A percentile compares a stretch with the other conserved stretches of the same genome.
Evolutionary conservation across 1,140 invertebrate genomes (phyloP).

Genomic region (Musca domestica): DNA sequence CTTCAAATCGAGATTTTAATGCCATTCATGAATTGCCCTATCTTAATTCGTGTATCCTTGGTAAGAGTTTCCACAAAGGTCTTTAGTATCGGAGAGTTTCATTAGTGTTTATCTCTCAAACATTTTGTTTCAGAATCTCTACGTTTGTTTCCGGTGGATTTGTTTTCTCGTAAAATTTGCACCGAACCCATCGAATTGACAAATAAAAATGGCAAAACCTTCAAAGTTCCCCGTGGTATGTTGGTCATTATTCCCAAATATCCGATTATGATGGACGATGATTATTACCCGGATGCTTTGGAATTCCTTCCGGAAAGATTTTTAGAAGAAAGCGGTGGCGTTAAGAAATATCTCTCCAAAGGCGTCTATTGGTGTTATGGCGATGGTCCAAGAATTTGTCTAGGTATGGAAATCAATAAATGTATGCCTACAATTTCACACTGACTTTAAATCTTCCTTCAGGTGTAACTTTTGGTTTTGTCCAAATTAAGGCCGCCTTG

Average conservation of each 20-base stretch:
- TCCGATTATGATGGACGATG: slow-evolving; percentile 60
- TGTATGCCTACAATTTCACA: not conserved
- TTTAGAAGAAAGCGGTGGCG: slow-evolving; percentile 29
- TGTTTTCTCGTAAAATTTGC: slow-evolving; percentile 32
- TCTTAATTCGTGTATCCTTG: slow-evolving; percentile 43
- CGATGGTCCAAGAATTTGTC: slow-evolving; percentile 42
- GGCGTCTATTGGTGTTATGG: slow-evolving; percentile 38
- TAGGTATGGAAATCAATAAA: slow-evolving; percentile 30
- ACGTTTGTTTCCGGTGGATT: slow-evolving; percentile 33
- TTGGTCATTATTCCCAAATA: slow-evolving; percentile 58
- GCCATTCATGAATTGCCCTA: slow-evolving; percentile 39
- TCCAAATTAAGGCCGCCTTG: slow-evolving; percentile 40
- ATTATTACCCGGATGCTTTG: slow-evolving; percentile 67
- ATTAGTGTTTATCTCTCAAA: not conserved
- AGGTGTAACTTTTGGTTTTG: slow-evolving; percentile 41
- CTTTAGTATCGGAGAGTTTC: not conserved
- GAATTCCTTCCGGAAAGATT: slow-evolving; percentile 72
- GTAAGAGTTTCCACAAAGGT: slow-evolving; percentile 20
- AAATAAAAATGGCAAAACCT: slow-evolving; percentile 34
- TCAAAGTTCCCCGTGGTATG: slow-evolving; percentile 53
- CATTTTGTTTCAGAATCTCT: slow-evolving; percentile 32
- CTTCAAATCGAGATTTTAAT: slow-evolving; percentile 31
- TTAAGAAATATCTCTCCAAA: slow-evolving; percentile 36
- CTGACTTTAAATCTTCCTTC: not conserved
- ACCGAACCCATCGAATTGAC: slow-evolving; percentile 35